Conservation (phyloP, 2,797 vertebrate genomes). For the Lithobates pipiens region DNA sequence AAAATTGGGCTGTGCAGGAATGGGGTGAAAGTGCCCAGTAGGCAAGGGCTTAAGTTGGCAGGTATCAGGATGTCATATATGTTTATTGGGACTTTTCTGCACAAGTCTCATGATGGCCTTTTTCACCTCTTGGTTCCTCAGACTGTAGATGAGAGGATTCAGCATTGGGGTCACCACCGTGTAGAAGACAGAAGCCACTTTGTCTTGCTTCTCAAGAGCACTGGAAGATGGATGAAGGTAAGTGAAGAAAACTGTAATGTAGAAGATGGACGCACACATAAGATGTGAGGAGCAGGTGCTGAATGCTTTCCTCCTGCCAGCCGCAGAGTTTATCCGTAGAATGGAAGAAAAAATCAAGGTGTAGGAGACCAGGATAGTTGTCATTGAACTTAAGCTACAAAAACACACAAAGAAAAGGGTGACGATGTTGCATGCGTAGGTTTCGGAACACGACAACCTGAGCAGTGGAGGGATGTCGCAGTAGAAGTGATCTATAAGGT, state of each 20-base stretch:
- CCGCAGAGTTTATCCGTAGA: slow-evolving; percentile 57
- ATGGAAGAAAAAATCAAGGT: slow-evolving; percentile 60
- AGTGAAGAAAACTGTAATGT: slow-evolving; percentile 64
- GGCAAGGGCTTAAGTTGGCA: too few species aligned
- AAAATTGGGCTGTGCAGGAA: too few species aligned
- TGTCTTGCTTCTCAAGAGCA: neutral
- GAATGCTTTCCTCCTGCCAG: slow-evolving; percentile 45
- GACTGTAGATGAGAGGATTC: slow-evolving; percentile 20
- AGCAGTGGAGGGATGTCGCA: too few species aligned
- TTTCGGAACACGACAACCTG: too few species aligned
- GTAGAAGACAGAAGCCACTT: slow-evolving; percentile 17
- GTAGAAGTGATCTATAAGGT: too few species aligned
- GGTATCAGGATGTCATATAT: too few species aligned
- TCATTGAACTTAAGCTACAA: slow-evolving; percentile 57
- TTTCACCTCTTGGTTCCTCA: too few species aligned
- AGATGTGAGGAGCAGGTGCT: slow-evolving; percentile 65
- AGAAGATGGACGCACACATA: slow-evolving; percentile 64
- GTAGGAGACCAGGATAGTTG: slow-evolving; percentile 64
- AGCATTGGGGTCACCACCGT: neutral
- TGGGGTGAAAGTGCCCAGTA: too few species aligned
- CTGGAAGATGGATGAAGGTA: slow-evolving; percentile 13
- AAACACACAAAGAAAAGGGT: too few species aligned
- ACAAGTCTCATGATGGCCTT: too few species aligned
- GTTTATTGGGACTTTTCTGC: too few species aligned
- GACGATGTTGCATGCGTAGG: too few species aligned